Percentiles rank a stretch among this genome's conserved stretches.
Evolutionary conservation across 64 coral and sea anemone species (phyloP).

Genomic region (Montipora efflorescens): DNA sequence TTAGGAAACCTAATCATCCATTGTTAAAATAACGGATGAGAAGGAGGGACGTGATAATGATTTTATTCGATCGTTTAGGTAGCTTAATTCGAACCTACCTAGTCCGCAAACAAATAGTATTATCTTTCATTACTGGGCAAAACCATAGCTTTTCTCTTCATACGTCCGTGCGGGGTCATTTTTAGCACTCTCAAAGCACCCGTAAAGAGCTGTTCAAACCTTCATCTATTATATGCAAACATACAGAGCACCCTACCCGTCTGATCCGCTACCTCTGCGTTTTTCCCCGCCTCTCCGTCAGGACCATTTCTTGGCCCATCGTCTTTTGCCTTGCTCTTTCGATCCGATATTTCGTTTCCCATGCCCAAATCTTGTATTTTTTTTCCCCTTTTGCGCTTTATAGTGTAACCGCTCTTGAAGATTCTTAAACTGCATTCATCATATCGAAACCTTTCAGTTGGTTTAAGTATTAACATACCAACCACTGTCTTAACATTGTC

Average conservation of each 20-base stretch:
- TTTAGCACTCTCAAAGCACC: no score
- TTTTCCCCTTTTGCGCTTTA: neutral
- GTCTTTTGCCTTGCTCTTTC: neutral
- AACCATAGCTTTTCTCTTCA: no score
- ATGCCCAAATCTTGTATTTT: neutral
- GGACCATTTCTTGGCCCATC: neutral
- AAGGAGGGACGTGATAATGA: no score
- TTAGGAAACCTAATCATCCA: no score
- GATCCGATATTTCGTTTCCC: conserved; percentile 35
- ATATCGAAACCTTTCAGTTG: neutral
- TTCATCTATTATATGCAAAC: neutral
- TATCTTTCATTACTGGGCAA: no score
- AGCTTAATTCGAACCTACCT: no score
- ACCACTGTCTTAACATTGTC: neutral
- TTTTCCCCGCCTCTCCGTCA: neutral
- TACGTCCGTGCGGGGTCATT: no score
- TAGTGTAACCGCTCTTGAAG: no score
- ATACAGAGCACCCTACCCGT: neutral
- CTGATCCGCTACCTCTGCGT: neutral
- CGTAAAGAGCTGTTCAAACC: neutral
- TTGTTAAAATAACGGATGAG: no score
- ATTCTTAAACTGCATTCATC: neutral
- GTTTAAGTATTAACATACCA: neutral
- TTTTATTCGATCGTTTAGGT: no score
- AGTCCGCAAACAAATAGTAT: no score